Evolutionary conservation across 2,113 vertebrate genomes (phyloP).

Genomic region (Cephalophus harveyi): DNA sequence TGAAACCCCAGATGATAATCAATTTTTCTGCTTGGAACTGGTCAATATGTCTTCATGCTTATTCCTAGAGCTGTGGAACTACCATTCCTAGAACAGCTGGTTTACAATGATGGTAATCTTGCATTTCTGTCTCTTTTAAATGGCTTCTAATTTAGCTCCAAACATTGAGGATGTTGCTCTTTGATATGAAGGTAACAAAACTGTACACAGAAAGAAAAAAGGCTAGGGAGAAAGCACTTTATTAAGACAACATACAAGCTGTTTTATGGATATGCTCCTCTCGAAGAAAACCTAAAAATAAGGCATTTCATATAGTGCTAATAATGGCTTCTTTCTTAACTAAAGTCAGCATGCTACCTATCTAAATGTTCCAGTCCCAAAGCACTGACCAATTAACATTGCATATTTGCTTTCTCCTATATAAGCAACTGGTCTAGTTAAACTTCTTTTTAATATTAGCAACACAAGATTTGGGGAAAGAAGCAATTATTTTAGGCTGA

Average conservation of each 20-base stretch:
- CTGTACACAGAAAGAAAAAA: background rate
- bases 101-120: background rate
- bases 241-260: background rate
- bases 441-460: background rate
- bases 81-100: background rate
- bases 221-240: background rate
- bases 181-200: slow-evolving; percentile 31
- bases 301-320: background rate
- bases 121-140: background rate
- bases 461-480: background rate
- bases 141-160: slow-evolving; percentile 5
- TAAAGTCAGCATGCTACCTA: background rate
- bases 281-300: background rate
- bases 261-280: background rate
- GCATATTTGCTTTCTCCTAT: background rate
- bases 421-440: background rate
- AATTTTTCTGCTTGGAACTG: background rate
- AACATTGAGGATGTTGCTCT: background rate
- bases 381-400: background rate
- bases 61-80: background rate
- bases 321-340: background rate
- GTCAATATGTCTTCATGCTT: background rate
- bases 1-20: background rate
- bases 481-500: background rate
- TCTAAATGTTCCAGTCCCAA: background rate